These are phyloP conservation scores for Plecotus auritus DNA, from an alignment of 2,113 vertebrate species.

Conservation along the genomic window DNA sequence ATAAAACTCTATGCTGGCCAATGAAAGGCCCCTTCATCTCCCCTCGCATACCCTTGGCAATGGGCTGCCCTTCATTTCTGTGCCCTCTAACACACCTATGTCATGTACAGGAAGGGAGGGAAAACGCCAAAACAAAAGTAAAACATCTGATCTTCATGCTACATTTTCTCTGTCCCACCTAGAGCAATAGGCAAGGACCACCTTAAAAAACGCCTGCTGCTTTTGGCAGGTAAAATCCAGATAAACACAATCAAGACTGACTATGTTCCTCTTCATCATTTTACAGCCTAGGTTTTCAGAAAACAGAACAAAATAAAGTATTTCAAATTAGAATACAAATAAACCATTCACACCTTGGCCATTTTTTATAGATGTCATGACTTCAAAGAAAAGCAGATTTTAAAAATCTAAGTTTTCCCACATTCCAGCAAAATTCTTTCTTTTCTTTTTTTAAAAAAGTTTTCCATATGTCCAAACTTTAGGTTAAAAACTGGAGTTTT, in stretches of 20 bases:
- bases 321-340: slow-evolving; percentile 2
- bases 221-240: not conserved
- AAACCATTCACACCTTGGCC: not conserved
- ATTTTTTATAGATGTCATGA: not conserved
- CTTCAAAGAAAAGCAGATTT: not conserved
- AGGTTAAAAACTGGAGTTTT: not conserved
- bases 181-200: not conserved
- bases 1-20: not conserved
- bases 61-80: not conserved
- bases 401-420: not conserved
- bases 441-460: not conserved
- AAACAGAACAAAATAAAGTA: slow-evolving; percentile 13
- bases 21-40: not conserved
- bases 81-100: not conserved
- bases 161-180: not conserved
- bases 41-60: not conserved
- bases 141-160: not conserved
- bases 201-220: not conserved
- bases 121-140: not conserved
- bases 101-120: not conserved
- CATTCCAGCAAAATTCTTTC: not conserved
- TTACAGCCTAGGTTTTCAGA: slow-evolving; percentile 1
- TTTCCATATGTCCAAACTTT: not conserved
- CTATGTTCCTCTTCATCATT: not conserved
- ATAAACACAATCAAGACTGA: not conserved